A percentile compares a stretch with the other conserved stretches of the same genome.
phyloP scores from a whole-genome alignment of 53 echinoderm and acorn worm species.

The Luidia sarsii region DNA sequence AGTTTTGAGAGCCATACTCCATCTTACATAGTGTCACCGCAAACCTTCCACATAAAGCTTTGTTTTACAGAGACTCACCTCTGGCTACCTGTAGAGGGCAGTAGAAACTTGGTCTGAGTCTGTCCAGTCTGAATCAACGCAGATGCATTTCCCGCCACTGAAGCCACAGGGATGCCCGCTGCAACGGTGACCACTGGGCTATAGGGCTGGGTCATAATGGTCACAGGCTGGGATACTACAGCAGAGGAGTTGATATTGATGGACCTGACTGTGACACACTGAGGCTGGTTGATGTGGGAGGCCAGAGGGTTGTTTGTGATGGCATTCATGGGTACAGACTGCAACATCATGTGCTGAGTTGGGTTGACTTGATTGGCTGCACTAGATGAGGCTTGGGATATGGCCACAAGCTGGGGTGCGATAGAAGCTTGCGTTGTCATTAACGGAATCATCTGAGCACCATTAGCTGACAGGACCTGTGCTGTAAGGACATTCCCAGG shows the following conservation, averaged over 20 bases:
- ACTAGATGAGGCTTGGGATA: constrained; percentile 57
- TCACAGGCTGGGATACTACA: constrained; percentile 69
- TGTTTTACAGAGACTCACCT: too few relatives aligned
- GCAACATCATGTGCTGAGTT: constrained; percentile 44
- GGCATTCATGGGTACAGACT: constrained; percentile 22
- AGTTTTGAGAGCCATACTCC: too few relatives aligned
- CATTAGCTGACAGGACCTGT: constrained; percentile 58
- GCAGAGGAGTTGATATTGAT: constrained; percentile 36
- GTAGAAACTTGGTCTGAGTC: constrained; percentile 65
- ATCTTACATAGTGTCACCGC: too few relatives aligned
- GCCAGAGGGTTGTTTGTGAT: constrained; percentile 10
- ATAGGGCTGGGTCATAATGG: constrained; percentile 84
- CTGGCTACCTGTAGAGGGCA: constrained; percentile 75
- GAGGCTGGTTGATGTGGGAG: constrained; percentile 44
- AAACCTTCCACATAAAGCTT: too few relatives aligned
- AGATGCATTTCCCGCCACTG: constrained; percentile 25
- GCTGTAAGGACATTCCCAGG: constrained; percentile 46
- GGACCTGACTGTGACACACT: constrained; percentile 45
- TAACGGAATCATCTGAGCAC: constrained; percentile 70
- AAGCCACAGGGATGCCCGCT: constrained; percentile 54
- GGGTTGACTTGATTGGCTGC: constrained; percentile 10
- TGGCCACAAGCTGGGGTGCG: constrained; percentile 50
- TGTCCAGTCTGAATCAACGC: constrained; percentile 31
- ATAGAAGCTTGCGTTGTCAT: constrained; percentile 68
- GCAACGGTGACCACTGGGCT: constrained; percentile 87